Evolutionary conservation across 2,797 vertebrate species (phyloP), one percentile per base, ranked within the genome.

Genomic region (Arnoldichthys spilopterus): DNA sequence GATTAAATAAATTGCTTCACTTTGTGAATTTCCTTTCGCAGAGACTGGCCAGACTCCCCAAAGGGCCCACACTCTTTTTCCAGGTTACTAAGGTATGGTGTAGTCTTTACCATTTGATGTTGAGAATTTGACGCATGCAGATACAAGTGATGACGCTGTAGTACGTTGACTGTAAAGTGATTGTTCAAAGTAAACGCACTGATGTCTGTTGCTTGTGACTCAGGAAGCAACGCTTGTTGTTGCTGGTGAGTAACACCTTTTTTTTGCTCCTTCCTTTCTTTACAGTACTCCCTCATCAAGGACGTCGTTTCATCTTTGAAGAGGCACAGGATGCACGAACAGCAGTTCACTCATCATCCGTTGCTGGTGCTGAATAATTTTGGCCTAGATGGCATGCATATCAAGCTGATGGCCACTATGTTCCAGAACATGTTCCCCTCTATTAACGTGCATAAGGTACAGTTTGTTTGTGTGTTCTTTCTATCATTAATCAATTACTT

Each of bases 401-500:
- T 98, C 77, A 98, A 98, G 85, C 92, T 98, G 56, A 97, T 97
- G 95, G 94, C 96, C 77, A 96, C 93, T 80, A 97, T 97, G 95
- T 97, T 98, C 85, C 97, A 98, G 85, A 95, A 98, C 89, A 94
- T 98, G 93, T 97, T 98, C 40, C 97, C 97, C 0, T 95, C 96
- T 74, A 97, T 98, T 84, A 98, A 98, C 0, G 96, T 98, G 74
- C 96, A 98, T 87, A 95, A 90, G 94, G 97, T 97, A 77, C 0
- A 0, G 89, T 4, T 3, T 8, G 8, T 37, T 3, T 8, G 8
- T 37, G 34, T 8, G 8, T 37, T 37, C 4, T 2, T 13, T 24
- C 1, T 0, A 13, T 54, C 64, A 5, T 53, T 12, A 18, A 54
- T 11, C 22, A 24, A 2, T 24, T 26, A 13, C 8, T 37, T 8